A percentile compares a stretch with the other conserved stretches of the same genome.
Conservation (phyloP, 2,888 invertebrate genomes). For the Sipunculus nudus region DNA sequence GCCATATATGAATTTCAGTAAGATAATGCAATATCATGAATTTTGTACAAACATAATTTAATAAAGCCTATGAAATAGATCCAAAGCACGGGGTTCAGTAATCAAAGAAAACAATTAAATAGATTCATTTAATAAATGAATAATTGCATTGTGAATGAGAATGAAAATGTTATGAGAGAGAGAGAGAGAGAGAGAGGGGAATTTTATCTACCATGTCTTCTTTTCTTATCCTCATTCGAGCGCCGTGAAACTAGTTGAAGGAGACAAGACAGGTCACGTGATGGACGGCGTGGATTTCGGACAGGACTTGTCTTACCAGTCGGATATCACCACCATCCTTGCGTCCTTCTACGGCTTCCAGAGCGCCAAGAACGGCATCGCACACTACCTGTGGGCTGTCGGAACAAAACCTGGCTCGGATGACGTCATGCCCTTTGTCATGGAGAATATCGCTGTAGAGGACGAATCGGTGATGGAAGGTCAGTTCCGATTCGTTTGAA, state of each 20-base stretch:
- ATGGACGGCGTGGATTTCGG: constrained; percentile 16
- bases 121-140: no score
- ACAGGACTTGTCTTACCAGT: constrained; percentile 41
- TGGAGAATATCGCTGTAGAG: background rate
- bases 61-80: no score
- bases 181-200: constrained; percentile 5
- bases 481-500: no score
- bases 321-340: constrained; percentile 39
- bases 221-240: no score
- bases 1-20: no score
- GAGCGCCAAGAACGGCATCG: constrained; percentile 43
- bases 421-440: constrained; percentile 40
- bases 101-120: no score
- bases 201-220: constrained; percentile 7
- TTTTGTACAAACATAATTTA: no score
- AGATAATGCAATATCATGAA: no score
- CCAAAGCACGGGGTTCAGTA: no score
- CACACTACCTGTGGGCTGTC: constrained; percentile 45
- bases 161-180: no score
- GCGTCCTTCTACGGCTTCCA: constrained; percentile 44
- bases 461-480: background rate
- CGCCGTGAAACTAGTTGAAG: constrained; percentile 34
- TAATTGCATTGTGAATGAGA: no score
- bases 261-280: constrained; percentile 23
- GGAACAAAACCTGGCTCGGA: constrained; percentile 43